Evolutionary conservation across 2,113 vertebrate species (phyloP).

Genomic region (Thunnus maccoyii): DNA sequence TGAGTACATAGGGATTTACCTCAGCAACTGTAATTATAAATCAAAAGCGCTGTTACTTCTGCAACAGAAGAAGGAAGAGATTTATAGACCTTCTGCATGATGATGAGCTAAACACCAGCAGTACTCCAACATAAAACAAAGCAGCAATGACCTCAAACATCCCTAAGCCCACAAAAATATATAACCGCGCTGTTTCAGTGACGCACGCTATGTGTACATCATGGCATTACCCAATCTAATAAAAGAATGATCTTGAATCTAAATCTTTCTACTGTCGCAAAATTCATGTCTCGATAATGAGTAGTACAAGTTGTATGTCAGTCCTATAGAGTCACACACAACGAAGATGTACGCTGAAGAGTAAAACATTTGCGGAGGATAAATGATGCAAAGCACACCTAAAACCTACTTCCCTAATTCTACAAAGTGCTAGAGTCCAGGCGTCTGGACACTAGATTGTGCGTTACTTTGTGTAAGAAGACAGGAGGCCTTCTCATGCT

Average conservation of each 20-base stretch:
- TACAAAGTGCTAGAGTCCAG: conserved; percentile 53
- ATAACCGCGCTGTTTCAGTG: conserved; percentile 19
- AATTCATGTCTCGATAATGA: neutral
- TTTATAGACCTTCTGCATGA: conserved; percentile 8
- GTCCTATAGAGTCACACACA: conserved; percentile 7
- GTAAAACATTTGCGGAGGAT: conserved; percentile 5
- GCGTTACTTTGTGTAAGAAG: conserved; percentile 51
- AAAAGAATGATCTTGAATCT: neutral
- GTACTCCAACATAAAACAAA: conserved; percentile 8
- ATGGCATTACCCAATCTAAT: neutral
- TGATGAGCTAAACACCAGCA: neutral
- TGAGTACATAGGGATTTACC: conserved; percentile 4
- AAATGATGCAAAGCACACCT: neutral
- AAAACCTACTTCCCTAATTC: conserved; percentile 22
- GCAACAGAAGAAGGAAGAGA: neutral
- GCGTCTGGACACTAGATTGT: conserved; percentile 67
- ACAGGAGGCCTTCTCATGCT: conserved; percentile 8
- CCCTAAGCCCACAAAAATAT: conserved; percentile 11
- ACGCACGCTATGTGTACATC: neutral
- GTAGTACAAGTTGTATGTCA: neutral
- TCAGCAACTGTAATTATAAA: conserved; percentile 3
- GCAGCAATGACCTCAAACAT: conserved; percentile 15
- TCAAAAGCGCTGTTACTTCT: neutral
- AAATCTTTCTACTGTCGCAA: neutral
- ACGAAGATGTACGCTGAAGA: conserved; percentile 1